Percentiles rank a stretch among this genome's conserved stretches.
Evolutionary conservation across 2,797 vertebrate species (phyloP).

Genomic region (Anas acuta): DNA sequence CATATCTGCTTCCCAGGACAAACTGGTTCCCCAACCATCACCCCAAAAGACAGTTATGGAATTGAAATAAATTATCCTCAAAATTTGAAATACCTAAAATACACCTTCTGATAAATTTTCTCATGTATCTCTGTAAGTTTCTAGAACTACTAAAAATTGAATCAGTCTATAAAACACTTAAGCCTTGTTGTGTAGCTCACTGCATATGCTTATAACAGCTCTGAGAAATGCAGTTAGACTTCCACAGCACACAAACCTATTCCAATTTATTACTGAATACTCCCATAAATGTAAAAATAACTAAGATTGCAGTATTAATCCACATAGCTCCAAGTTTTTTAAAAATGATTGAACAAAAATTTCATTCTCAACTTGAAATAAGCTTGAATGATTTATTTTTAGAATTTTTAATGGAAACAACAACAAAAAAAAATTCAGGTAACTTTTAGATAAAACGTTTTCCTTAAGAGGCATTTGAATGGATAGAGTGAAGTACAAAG

Average conservation of each 20-base stretch:
- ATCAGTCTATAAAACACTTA: background rate
- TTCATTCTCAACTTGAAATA: background rate
- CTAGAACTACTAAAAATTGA: background rate
- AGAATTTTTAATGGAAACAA: background rate
- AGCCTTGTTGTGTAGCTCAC: background rate
- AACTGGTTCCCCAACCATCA: background rate
- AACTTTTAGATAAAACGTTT: background rate
- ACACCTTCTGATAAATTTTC: background rate
- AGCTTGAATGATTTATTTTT: background rate
- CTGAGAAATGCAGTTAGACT: background rate
- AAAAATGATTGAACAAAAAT: background rate
- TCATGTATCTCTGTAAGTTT: background rate
- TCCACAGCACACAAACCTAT: background rate
- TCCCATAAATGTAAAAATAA: background rate
- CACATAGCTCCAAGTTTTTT: background rate
- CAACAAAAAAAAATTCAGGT: background rate
- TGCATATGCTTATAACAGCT: background rate
- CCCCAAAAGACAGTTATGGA: background rate
- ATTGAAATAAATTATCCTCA: background rate
- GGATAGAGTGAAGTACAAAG: background rate
- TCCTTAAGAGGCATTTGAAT: background rate
- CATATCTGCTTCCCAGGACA: background rate
- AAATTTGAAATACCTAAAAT: background rate
- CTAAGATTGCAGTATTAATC: background rate
- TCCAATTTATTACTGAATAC: background rate